These are phyloP conservation scores for Meleagris gallopavo DNA, from an alignment of 2,113 vertebrate species.

Conservation along the genomic window DNA sequence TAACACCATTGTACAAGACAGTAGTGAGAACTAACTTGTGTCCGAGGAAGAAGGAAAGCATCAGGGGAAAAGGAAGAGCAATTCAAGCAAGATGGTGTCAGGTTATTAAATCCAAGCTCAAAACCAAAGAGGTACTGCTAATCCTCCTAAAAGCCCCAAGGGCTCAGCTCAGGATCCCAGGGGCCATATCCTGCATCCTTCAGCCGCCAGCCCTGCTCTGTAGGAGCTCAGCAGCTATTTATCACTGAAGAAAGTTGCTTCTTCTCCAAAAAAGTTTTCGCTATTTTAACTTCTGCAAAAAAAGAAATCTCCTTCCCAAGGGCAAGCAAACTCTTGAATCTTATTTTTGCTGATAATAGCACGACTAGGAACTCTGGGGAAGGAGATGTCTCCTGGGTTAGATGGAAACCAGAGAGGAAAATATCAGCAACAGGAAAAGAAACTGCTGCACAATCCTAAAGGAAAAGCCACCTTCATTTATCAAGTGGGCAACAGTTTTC, in stretches of 20 bases:
- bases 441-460: not conserved
- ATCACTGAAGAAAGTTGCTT: not conserved
- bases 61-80: not conserved
- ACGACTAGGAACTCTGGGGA: not conserved
- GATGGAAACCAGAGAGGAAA: conserved; percentile 6
- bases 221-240: not conserved
- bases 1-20: not conserved
- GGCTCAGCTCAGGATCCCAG: not conserved
- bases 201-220: not conserved
- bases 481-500: not conserved
- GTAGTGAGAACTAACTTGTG: not conserved
- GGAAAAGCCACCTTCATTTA: not conserved
- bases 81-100: not conserved
- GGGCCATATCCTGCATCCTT: not conserved
- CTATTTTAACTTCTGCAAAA: not conserved
- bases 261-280: not conserved
- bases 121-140: not conserved
- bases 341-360: conserved; percentile 32
- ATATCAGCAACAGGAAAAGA: not conserved
- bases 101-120: not conserved
- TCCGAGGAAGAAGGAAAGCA: not conserved
- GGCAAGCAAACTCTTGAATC: not conserved
- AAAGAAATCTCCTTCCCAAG: not conserved
- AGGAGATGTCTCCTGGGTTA: not conserved
- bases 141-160: not conserved